Evolutionary conservation across 2,797 vertebrate species (phyloP).

Genomic region (Bradypus variegatus): DNA sequence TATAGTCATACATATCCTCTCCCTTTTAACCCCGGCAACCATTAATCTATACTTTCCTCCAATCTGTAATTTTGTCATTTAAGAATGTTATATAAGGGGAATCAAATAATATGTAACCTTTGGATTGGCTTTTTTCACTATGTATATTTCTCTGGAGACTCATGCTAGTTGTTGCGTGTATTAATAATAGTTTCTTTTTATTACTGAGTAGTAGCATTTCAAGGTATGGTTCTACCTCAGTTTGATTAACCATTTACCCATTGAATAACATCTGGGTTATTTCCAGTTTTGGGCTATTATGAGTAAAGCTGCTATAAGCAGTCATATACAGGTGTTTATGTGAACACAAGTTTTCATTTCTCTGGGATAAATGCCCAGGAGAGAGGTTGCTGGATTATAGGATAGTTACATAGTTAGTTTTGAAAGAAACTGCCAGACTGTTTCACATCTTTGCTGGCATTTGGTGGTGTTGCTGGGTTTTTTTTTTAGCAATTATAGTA

Average conservation of each 20-base stretch:
- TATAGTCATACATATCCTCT: neutral
- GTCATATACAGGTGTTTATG: neutral
- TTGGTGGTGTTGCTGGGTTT: neutral
- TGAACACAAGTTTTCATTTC: neutral
- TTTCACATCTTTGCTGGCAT: neutral
- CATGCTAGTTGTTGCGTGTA: neutral
- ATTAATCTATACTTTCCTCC: neutral
- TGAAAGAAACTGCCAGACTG: neutral
- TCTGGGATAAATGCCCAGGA: neutral
- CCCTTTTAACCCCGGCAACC: neutral
- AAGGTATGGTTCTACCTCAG: neutral
- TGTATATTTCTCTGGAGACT: neutral
- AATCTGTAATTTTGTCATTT: neutral
- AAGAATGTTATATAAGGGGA: neutral
- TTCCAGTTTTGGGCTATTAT: neutral
- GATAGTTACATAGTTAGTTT: neutral
- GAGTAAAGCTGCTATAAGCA: neutral
- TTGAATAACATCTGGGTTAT: neutral
- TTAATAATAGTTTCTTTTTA: neutral
- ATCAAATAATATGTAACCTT: neutral
- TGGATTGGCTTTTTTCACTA: neutral
- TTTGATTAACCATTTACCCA: neutral
- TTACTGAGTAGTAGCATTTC: neutral
- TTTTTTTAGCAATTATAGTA: neutral
- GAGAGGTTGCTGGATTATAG: neutral